Conservation (phyloP, 2,797 vertebrate genomes). For the Limnodromus scolopaceus region DNA sequence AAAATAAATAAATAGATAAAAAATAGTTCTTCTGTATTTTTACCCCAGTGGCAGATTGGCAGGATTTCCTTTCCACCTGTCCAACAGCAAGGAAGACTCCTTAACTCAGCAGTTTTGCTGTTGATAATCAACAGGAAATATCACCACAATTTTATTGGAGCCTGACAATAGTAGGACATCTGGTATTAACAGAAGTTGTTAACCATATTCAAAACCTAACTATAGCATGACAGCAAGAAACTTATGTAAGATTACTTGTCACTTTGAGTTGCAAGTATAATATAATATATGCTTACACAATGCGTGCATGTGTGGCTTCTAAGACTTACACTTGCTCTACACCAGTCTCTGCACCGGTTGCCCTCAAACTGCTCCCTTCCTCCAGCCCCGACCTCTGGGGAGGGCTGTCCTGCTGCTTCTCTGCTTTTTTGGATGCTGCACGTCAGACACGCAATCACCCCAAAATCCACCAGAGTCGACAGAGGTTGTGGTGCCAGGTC, state of each 20-base stretch:
- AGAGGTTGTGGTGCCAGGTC: accelerated
- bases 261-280: background rate
- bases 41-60: background rate
- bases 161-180: conserved; percentile 50
- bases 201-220: conserved; percentile 39
- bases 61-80: conserved; percentile 47
- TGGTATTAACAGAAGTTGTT: conserved; percentile 52
- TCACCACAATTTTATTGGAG: background rate
- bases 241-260: conserved; percentile 41
- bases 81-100: conserved; percentile 29
- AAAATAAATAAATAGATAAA: background rate
- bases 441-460: background rate
- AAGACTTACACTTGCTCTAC: background rate
- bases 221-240: conserved; percentile 19
- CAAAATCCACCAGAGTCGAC: background rate
- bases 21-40: background rate
- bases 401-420: background rate
- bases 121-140: conserved; percentile 41
- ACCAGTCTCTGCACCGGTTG: background rate
- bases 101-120: conserved; percentile 42
- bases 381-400: background rate
- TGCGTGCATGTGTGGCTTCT: background rate
- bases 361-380: background rate
- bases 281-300: background rate
- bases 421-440: background rate